Percentiles rank a stretch among this genome's conserved stretches.
Evolutionary conservation across 1,140 invertebrate species (phyloP).

Genomic region (Papilio glaucus): DNA sequence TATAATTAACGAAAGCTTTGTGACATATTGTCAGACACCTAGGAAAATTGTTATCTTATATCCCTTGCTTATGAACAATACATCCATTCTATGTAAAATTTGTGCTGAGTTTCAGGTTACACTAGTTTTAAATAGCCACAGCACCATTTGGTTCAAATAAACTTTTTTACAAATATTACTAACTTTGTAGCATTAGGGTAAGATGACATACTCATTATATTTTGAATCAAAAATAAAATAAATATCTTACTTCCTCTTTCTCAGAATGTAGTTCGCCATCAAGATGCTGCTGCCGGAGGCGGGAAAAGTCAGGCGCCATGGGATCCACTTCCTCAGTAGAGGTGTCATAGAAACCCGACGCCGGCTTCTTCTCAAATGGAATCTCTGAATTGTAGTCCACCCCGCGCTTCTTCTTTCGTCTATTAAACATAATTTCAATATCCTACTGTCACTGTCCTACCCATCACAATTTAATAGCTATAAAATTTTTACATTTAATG

Average conservation of each 20-base stretch:
- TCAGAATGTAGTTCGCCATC: constrained; percentile 96
- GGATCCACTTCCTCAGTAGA: constrained; percentile 94
- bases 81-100: no score
- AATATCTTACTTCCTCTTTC: constrained; percentile 89
- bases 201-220: neutral
- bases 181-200: neutral
- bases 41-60: no score
- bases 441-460: no score
- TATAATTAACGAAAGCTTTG: no score
- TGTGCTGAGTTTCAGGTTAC: no score
- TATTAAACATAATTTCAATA: constrained; percentile 40
- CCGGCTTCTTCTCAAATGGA: constrained; percentile 97
- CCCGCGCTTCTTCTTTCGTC: constrained; percentile 92
- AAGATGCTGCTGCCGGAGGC: constrained; percentile 95
- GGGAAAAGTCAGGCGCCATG: constrained; percentile 93
- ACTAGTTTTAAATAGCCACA: no score
- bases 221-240: constrained; percentile 10
- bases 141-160: neutral
- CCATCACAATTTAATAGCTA: no score
- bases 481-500: no score
- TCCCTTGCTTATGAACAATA: no score
- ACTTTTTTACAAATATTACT: neutral
- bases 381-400: constrained; percentile 99
- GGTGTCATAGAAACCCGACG: constrained; percentile 96
- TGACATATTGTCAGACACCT: no score